Evolutionary conservation across 2,888 invertebrate genomes (phyloP).

Genomic region (Bimastos eiseni): DNA sequence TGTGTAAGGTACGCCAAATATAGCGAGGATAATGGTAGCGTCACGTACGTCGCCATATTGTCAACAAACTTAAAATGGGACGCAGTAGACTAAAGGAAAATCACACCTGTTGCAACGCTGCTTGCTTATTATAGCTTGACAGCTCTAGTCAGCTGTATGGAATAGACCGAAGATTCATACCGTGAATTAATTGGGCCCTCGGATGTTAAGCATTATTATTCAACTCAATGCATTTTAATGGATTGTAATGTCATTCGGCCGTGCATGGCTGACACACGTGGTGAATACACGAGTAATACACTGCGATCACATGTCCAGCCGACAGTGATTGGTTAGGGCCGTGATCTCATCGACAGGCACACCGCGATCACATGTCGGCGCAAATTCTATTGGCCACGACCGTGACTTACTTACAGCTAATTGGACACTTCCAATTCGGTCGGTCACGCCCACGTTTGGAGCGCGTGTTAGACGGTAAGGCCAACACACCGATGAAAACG

Average conservation of each 20-base stretch:
- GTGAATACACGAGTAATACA: background rate
- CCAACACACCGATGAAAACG: background rate
- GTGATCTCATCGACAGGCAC: background rate
- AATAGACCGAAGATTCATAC: background rate
- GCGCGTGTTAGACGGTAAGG: constrained; percentile 20
- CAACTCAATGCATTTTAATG: background rate
- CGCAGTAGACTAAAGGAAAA: background rate
- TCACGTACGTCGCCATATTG: background rate
- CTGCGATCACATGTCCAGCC: constrained; percentile 9
- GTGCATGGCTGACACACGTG: constrained; percentile 2
- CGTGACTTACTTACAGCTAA: background rate
- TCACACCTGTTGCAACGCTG: background rate
- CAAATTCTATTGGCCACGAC: background rate
- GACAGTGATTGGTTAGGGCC: background rate
- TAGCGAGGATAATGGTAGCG: background rate
- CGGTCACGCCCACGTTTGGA: background rate
- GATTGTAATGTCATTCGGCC: background rate
- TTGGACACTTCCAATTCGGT: background rate
- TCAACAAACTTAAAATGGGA: background rate
- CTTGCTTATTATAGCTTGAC: too few species aligned
- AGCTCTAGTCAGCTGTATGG: background rate
- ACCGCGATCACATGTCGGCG: constrained; percentile 1
- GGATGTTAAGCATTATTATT: background rate
- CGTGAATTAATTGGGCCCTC: background rate
- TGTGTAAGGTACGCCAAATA: background rate